Conservation (phyloP, 2,888 invertebrate species). For the Harpalus rubripes region DNA sequence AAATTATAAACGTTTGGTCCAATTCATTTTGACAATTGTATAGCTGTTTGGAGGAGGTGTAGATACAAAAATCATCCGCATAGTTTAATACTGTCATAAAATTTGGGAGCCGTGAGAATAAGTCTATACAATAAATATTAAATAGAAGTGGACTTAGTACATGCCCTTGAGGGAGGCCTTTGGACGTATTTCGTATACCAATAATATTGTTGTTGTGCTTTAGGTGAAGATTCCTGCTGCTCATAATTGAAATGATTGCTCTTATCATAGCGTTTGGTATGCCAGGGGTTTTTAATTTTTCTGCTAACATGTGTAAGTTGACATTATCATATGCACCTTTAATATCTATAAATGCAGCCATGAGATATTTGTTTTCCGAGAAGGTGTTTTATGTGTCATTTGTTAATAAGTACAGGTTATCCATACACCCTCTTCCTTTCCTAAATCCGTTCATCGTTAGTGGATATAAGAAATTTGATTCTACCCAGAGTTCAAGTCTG, state of each 20-base stretch:
- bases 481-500: background rate
- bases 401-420: background rate
- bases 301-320: background rate
- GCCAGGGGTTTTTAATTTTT: background rate
- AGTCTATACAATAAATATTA: no score
- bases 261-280: background rate
- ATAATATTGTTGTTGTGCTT: no score
- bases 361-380: constrained; percentile 6
- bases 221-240: background rate
- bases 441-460: constrained; percentile 13
- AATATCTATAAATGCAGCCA: constrained; percentile 8
- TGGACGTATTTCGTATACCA: no score
- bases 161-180: no score
- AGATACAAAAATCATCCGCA: constrained; percentile 21
- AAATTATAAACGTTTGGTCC: no score
- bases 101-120: background rate
- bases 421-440: constrained; percentile 11
- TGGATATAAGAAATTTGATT: constrained; percentile 5
- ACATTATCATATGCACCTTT: constrained; percentile 35
- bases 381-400: background rate
- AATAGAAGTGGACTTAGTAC: no score
- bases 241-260: background rate
- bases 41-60: background rate
- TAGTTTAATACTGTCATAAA: background rate
- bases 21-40: no score